Conservation (phyloP, 2,888 invertebrate genomes). For the Spisula subtruncata region DNA sequence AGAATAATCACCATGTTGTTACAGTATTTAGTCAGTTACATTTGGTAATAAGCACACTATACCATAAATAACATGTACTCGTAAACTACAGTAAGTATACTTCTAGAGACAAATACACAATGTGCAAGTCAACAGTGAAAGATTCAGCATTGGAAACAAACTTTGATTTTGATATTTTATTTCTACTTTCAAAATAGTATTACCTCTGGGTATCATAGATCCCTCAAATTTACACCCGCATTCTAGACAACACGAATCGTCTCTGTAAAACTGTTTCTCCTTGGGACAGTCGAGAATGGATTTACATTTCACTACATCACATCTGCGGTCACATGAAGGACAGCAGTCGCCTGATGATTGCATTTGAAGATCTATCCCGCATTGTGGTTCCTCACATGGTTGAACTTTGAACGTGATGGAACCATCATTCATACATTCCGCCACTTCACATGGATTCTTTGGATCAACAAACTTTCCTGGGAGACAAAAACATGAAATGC, state of each 20-base stretch:
- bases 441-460: neutral
- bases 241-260: conserved; percentile 23
- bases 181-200: no score
- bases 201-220: neutral
- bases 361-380: neutral
- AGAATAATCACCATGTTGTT: no score
- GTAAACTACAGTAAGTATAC: no score
- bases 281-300: neutral
- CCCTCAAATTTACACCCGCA: conserved; percentile 8
- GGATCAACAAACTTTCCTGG: conserved; percentile 31
- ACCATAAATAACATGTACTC: no score
- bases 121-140: no score
- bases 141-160: no score
- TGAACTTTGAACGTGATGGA: neutral
- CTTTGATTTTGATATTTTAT: no score
- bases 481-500: neutral
- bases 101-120: no score
- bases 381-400: neutral
- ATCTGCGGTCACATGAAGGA: neutral
- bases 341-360: neutral
- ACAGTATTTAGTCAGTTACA: no score
- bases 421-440: conserved; percentile 11
- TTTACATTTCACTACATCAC: neutral
- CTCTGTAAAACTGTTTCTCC: neutral
- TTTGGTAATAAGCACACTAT: no score